Evolutionary conservation across 1,140 invertebrate species (phyloP).

Genomic region (Drosophila kohkoa): DNA sequence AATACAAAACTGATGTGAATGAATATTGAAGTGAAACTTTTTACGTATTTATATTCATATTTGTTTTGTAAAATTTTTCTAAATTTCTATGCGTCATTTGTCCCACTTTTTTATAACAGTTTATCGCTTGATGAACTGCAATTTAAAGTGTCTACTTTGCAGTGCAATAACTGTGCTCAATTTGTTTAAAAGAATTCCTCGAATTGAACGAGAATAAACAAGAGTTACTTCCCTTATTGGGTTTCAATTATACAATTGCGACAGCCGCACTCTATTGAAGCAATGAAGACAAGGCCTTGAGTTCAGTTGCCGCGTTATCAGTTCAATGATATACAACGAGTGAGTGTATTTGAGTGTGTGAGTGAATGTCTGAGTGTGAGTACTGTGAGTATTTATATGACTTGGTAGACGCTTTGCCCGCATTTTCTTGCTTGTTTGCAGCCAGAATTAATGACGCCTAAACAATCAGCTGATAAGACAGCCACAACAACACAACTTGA

Average conservation of each 20-base stretch:
- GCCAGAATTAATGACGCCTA: slow-evolving; percentile 49
- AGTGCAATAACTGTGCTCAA: slow-evolving; percentile 17
- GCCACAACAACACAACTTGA: not conserved
- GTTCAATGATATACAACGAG: slow-evolving; percentile 64
- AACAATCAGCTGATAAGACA: slow-evolving; percentile 49
- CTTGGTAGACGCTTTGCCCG: slow-evolving; percentile 41
- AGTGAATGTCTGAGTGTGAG: slow-evolving; percentile 8
- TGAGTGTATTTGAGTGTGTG: not conserved
- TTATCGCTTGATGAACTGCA: not conserved
- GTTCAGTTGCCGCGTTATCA: slow-evolving; percentile 68
- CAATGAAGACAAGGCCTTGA: slow-evolving; percentile 58
- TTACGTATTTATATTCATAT: no score
- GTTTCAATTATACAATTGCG: slow-evolving; percentile 44
- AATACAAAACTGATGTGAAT: no score
- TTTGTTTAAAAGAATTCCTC: slow-evolving; percentile 29
- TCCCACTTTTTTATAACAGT: not conserved
- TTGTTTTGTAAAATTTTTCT: not conserved
- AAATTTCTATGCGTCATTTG: not conserved
- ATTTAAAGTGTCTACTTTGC: not conserved
- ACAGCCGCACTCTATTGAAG: slow-evolving; percentile 22
- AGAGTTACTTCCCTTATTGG: slow-evolving; percentile 17
- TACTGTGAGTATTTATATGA: slow-evolving; percentile 29
- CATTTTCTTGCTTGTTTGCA: slow-evolving; percentile 46
- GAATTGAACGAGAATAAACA: not conserved
- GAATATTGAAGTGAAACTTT: no score